Evolutionary conservation across 2,113 vertebrate genomes (phyloP), one percentile per base, ranked within the genome.

Genomic region (Lampris incognitus): DNA sequence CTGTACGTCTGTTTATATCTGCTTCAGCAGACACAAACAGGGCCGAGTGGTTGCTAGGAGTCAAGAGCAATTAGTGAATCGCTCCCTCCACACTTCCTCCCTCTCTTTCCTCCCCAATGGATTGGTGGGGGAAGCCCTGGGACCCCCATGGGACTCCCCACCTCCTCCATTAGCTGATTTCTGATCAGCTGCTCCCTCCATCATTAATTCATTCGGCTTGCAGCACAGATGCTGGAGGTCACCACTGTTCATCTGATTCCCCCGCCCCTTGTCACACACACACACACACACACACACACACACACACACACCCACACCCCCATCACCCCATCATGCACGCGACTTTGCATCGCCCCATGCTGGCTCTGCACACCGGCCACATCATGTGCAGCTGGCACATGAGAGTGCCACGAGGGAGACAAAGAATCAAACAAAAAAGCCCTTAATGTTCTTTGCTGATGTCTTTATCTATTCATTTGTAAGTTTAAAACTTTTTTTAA

Each of bases 131-230:
- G 77, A 88, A 88, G 80, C 82, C 89, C 74, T 46, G 57, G n/a
- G 52, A 8, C 71, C 81, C 82, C 76, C 51, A 0, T 9, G 89
- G 86, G 88, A 71, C 82, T 73, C 78, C 86, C 80, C 24, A 24
- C 86, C 86, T 85, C 78, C 61, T 87, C 88, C 90, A 94, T 94
- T 94, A 92, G 92, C 88, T 91, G 85, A 93, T 89, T 92, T 87
- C 85, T 88, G 87, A 91, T 93, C 92, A 93, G 88, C 90, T 93
- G 91, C 86, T 85, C 81, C 87, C 88, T 76, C 80, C 78, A 90
- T 93, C 88, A 92, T 92, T 92, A 84, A 93, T 93, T 94, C 91
- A 93, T 93, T 75, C 50, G 13, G 88, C 82, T 81, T 72, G 77
- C 74, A 68, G 82, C 72, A 79, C 89, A 88, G 88, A 92, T 89